Percentiles rank a stretch among this genome's conserved stretches.
These are phyloP conservation scores for Odontesthes bonariensis DNA, from an alignment of 2,113 vertebrate genomes.

Conservation along the genomic window DNA sequence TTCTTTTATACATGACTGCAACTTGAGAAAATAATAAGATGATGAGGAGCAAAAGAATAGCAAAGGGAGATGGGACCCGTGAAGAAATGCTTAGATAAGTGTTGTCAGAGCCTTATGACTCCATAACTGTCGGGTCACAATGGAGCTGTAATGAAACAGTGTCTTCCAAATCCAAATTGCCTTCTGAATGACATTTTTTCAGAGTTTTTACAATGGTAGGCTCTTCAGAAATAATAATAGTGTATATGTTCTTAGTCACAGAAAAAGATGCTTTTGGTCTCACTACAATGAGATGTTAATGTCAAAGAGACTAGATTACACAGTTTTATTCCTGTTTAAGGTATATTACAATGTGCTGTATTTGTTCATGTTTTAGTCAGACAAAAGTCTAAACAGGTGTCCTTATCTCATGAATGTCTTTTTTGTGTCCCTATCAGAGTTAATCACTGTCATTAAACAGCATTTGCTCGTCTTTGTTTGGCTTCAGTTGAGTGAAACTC, in stretches of 20 bases:
- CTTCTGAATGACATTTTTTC: neutral
- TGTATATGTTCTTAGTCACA: neutral
- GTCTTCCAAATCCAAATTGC: no score
- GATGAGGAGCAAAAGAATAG: no score
- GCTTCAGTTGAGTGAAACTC: constrained; percentile 31
- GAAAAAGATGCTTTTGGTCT: neutral
- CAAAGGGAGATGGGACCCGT: no score
- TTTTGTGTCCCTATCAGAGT: constrained; percentile 18
- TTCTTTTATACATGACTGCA: no score
- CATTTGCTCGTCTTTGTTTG: constrained; percentile 36
- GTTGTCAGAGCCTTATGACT: no score
- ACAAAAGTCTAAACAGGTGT: neutral
- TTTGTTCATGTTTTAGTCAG: neutral
- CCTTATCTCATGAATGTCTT: neutral
- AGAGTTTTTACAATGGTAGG: neutral
- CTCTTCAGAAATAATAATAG: neutral
- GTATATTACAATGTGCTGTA: neutral
- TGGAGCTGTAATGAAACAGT: no score
- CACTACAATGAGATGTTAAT: neutral
- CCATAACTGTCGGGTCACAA: no score
- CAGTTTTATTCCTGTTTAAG: neutral
- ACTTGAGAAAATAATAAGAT: no score
- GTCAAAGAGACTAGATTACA: no score
- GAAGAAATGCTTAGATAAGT: no score
- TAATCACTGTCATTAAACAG: constrained; percentile 12